Evolutionary conservation across 1,140 invertebrate species (phyloP).

Genomic region (Magallana ariakensis): DNA sequence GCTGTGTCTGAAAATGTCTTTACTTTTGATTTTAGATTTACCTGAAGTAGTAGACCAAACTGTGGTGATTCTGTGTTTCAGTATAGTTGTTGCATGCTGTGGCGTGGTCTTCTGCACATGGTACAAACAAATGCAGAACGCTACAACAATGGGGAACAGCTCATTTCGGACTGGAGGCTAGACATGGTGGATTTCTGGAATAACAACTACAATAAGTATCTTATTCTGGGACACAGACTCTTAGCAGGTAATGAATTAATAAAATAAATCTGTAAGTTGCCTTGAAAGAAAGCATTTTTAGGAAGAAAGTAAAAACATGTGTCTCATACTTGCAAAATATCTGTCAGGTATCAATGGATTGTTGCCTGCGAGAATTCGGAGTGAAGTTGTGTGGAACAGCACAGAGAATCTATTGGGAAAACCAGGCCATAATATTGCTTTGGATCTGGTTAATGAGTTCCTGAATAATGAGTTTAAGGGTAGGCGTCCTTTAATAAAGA

Average conservation of each 20-base stretch:
- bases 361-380: slow-evolving; percentile 31
- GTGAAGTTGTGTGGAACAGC: slow-evolving; percentile 55
- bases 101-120: slow-evolving; percentile 28
- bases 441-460: slow-evolving; percentile 58
- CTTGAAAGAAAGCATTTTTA: not conserved
- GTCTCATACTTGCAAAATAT: not conserved
- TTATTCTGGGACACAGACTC: slow-evolving; percentile 46
- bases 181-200: slow-evolving; percentile 46
- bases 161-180: slow-evolving; percentile 28
- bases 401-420: slow-evolving; percentile 54
- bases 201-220: slow-evolving; percentile 47
- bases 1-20: too few species aligned
- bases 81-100: slow-evolving; percentile 34
- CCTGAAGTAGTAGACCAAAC: not conserved
- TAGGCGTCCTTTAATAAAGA: not conserved
- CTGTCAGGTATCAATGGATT: slow-evolving; percentile 51
- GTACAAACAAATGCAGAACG: slow-evolving; percentile 42
- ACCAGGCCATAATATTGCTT: slow-evolving; percentile 48
- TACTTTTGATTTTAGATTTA: not conserved
- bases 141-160: slow-evolving; percentile 35
- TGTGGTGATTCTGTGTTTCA: not conserved
- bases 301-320: not conserved
- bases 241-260: slow-evolving; percentile 40
- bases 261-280: too few species aligned
- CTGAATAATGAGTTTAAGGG: slow-evolving; percentile 58